These are phyloP conservation scores for Otolemur garnettii DNA, from an alignment of 2,113 vertebrate genomes.

Conservation along the genomic window DNA sequence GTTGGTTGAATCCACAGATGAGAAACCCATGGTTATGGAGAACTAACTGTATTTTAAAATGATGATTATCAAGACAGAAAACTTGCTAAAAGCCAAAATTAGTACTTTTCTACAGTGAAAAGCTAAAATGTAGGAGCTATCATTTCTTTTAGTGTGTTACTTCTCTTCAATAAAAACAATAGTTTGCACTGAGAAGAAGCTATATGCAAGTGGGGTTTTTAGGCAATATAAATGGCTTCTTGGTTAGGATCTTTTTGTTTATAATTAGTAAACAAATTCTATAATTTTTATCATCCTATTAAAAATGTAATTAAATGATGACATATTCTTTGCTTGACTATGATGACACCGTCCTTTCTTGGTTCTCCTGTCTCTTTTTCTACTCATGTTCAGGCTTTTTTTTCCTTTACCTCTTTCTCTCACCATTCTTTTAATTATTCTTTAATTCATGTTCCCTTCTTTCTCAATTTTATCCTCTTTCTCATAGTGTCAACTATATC, in stretches of 20 bases:
- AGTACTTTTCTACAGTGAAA: background rate
- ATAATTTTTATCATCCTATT: constrained; percentile 32
- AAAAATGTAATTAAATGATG: background rate
- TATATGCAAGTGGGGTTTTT: background rate
- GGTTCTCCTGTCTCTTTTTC: background rate
- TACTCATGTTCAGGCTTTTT: background rate
- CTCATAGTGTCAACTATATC: background rate
- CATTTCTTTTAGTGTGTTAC: background rate
- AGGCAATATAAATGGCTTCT: background rate
- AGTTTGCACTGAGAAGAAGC: background rate
- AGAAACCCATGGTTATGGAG: background rate
- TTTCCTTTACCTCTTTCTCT: background rate
- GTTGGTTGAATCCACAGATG: background rate
- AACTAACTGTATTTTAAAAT: background rate
- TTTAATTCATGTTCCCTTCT: background rate
- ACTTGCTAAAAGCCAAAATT: background rate
- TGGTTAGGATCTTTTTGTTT: constrained; percentile 65
- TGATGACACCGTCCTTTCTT: background rate
- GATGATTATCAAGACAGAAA: background rate
- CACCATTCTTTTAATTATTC: background rate
- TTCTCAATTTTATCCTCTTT: background rate
- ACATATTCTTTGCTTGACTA: background rate
- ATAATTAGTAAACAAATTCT: constrained; percentile 58
- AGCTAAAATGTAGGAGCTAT: background rate
- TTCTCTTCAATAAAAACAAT: background rate